Conservation (phyloP, 2,797 vertebrate species). For the Hybognathus amarus region DNA sequence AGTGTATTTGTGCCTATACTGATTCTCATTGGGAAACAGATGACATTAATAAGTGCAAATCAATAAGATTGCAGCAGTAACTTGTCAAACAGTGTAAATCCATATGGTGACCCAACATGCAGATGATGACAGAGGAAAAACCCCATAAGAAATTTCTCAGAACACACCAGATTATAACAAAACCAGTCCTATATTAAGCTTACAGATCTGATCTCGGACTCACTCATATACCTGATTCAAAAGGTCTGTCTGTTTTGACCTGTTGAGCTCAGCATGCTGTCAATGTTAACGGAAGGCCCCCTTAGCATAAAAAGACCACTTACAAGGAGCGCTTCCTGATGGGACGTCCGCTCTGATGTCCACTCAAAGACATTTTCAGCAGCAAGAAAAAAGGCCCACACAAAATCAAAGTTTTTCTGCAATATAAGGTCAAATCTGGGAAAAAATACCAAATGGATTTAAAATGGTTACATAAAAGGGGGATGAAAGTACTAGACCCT, state of each 20-base stretch:
- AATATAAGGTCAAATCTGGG: not conserved
- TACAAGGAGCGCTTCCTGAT: conserved; percentile 22
- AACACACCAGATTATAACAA: not conserved
- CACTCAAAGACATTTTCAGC: conserved; percentile 19
- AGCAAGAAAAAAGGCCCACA: not conserved
- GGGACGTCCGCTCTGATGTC: conserved; percentile 16
- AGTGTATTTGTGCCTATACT: not conserved
- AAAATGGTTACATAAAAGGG: not conserved
- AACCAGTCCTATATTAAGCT: not conserved
- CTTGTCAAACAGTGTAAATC: conserved; percentile 10
- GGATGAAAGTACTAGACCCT: not conserved
- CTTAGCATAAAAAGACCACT: conserved; percentile 1
- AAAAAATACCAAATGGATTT: not conserved
- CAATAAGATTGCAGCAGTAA: conserved; percentile 57
- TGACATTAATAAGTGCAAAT: conserved; percentile 43
- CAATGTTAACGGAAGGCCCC: conserved; percentile 28
- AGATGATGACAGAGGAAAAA: not conserved
- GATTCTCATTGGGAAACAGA: conserved; percentile 19
- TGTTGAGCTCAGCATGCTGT: conserved; percentile 22
- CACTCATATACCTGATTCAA: conserved; percentile 8
- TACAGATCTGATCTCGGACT: not conserved
- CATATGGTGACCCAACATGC: conserved; percentile 9
- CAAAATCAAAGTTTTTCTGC: not conserved
- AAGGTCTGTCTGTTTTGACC: not conserved
- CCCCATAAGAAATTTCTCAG: not conserved